Conservation (phyloP, 2,888 invertebrate genomes). For the Drosophila eohydei region DNA sequence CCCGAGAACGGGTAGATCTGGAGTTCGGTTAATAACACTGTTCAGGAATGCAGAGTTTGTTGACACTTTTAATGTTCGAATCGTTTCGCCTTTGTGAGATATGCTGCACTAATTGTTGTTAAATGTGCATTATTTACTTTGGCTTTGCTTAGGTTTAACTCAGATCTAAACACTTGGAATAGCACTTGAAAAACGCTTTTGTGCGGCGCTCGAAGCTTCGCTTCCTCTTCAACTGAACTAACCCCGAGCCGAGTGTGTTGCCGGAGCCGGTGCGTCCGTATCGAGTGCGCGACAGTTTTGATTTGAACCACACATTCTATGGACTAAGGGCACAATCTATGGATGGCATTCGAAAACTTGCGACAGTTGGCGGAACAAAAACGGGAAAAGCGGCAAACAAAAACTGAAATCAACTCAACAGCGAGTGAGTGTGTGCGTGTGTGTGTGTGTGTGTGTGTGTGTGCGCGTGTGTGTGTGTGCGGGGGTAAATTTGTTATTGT, state of each 20-base stretch:
- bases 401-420: slow-evolving; percentile 45
- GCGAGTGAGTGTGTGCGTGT: slow-evolving; percentile 19
- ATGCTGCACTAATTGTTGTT: slow-evolving; percentile 6
- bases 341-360: slow-evolving; percentile 75
- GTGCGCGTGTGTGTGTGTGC: slow-evolving; percentile 30
- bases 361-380: slow-evolving; percentile 75
- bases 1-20: slow-evolving; percentile 14
- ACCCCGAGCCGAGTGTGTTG: slow-evolving; percentile 34
- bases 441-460: slow-evolving; percentile 28
- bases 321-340: slow-evolving; percentile 54
- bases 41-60: not conserved
- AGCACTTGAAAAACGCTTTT: slow-evolving; percentile 40
- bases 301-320: slow-evolving; percentile 68
- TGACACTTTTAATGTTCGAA: not conserved
- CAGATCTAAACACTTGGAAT: slow-evolving; percentile 22
- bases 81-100: not conserved
- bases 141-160: not conserved
- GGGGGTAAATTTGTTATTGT: slow-evolving; percentile 62
- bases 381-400: slow-evolving; percentile 74
- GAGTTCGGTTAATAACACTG: slow-evolving; percentile 13
- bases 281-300: slow-evolving; percentile 80
- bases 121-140: not conserved
- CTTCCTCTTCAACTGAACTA: slow-evolving; percentile 28
- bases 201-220: slow-evolving; percentile 21
- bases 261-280: slow-evolving; percentile 75